Evolutionary conservation across 2,113 vertebrate species (phyloP).

Genomic region (Salminus brasiliensis): DNA sequence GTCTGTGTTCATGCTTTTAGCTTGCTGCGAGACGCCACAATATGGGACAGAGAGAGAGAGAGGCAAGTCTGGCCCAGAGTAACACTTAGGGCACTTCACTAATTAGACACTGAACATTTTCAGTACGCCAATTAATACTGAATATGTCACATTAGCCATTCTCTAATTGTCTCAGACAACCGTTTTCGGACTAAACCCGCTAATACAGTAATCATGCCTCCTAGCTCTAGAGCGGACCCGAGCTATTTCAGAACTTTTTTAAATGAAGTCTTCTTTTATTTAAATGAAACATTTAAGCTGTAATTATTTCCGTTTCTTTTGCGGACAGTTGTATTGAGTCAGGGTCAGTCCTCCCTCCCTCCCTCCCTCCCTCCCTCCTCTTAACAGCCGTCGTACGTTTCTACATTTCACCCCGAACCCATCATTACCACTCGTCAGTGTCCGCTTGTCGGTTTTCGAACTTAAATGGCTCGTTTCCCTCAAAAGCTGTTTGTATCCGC

Average conservation of each 20-base stretch:
- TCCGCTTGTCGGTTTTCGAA: not conserved
- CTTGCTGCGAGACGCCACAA: not conserved
- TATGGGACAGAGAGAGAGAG: not conserved
- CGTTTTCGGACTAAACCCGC: not conserved
- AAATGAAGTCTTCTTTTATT: not conserved
- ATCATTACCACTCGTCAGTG: not conserved
- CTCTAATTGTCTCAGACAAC: not conserved
- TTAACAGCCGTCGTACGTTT: not conserved
- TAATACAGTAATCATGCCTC: not conserved
- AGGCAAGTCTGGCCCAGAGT: not conserved
- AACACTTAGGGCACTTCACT: not conserved
- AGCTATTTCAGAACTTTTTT: not conserved
- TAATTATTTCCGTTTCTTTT: not conserved
- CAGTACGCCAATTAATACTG: not conserved
- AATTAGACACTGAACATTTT: not conserved
- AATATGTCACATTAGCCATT: not conserved
- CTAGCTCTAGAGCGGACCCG: not conserved
- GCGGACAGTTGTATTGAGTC: not conserved
- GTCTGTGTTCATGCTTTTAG: not conserved
- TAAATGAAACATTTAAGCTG: not conserved
- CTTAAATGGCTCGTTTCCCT: not conserved
- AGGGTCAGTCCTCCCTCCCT: not conserved
- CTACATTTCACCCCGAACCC: not conserved
- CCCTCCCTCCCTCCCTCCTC: not conserved
- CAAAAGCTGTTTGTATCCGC: conserved; percentile 14